phyloP scores from a whole-genome alignment of 1,140 invertebrate species.

The Tribolium castaneum region DNA sequence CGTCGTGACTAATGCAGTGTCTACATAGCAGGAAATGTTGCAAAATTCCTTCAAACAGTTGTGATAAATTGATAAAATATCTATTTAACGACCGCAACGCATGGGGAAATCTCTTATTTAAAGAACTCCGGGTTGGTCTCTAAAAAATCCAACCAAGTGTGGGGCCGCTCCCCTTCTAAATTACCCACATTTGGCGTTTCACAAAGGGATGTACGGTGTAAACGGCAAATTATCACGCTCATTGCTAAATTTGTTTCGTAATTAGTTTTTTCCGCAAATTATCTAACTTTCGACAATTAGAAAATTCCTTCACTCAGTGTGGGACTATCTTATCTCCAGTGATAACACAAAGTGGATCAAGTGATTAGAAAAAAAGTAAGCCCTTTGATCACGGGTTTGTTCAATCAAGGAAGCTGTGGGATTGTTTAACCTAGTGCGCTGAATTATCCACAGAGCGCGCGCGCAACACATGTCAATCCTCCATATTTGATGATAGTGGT shows the following conservation, averaged over 20 bases:
- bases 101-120: not conserved
- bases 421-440: conserved; percentile 17
- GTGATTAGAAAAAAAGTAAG: not conserved
- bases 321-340: too few species aligned
- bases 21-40: not conserved
- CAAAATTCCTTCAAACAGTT: not conserved
- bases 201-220: not conserved
- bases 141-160: not conserved
- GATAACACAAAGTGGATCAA: not conserved
- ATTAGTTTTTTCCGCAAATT: not conserved
- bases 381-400: not conserved
- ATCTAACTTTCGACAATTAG: not conserved
- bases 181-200: not conserved
- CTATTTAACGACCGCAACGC: not conserved
- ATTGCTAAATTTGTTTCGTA: not conserved
- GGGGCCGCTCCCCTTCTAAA: not conserved
- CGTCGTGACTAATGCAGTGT: not conserved
- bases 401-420: too few species aligned
- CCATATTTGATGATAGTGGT: conserved; percentile 26
- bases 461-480: conserved; percentile 16
- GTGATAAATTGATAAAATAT: not conserved
- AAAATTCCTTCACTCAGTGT: not conserved
- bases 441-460: not conserved
- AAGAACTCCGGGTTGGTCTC: not conserved
- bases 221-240: not conserved